phyloP scores from a whole-genome alignment of 2,797 vertebrate species.

The Sebastes oblongus region DNA sequence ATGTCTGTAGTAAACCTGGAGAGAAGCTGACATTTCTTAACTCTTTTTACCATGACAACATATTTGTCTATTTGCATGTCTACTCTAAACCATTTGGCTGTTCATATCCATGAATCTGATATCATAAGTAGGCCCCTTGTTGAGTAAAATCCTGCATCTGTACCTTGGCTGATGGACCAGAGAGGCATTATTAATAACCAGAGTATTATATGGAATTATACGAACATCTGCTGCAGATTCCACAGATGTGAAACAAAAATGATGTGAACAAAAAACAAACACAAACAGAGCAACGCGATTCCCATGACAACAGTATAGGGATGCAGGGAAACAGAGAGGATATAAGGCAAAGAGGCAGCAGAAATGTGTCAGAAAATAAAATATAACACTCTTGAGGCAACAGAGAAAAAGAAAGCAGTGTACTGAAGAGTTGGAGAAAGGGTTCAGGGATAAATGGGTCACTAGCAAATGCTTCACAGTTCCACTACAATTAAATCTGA shows the following conservation, averaged over 20 bases:
- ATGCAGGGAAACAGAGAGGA: slow-evolving; percentile 4
- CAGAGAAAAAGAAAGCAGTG: slow-evolving; percentile 4
- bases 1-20: background rate
- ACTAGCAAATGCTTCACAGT: slow-evolving; percentile 33
- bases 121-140: slow-evolving; percentile 44
- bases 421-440: background rate
- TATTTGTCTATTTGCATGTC: background rate
- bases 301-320: background rate
- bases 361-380: slow-evolving; percentile 1
- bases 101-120: slow-evolving; percentile 11
- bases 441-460: slow-evolving; percentile 21
- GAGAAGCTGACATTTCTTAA: background rate
- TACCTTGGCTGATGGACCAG: slow-evolving; percentile 30
- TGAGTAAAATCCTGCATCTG: slow-evolving; percentile 25
- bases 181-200: slow-evolving; percentile 57
- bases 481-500: slow-evolving; percentile 32
- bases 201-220: slow-evolving; percentile 63
- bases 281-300: slow-evolving; percentile 11
- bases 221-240: slow-evolving; percentile 71
- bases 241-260: slow-evolving; percentile 45
- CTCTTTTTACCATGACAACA: background rate
- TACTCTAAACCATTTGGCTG: background rate
- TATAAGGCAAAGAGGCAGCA: background rate
- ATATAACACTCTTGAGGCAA: slow-evolving; percentile 3
- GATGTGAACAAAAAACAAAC: slow-evolving; percentile 31